Base-by-base conservation (phyloP, 2,797 vertebrate genomes). In the Danio jaintianensis region DNA sequence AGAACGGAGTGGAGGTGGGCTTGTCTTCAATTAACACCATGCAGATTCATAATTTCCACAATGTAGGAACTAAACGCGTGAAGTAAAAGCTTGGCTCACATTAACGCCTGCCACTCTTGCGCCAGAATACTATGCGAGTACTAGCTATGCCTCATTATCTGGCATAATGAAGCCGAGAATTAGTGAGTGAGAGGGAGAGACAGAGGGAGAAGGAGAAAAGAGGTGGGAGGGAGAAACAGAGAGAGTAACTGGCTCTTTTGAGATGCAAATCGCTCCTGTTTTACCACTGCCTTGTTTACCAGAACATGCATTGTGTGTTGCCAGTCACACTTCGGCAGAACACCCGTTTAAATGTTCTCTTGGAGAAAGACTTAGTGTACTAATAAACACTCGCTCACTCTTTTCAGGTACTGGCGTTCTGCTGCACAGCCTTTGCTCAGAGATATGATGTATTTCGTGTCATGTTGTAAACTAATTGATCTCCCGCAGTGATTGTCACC, bases 1-100 rank as follows among this genome's bases (percentile, higher is more conserved):
- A 92, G 45, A 96, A 96, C 78, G 91, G 94, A 0, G 82, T 89
- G 83, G 95, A 96, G 89, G 98, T 99, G 87, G 89, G 89, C 29
- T 74, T 38, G n/a, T 38, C 62, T 70, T 55, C 36, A 69, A 70
- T 58, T 53, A 67, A 52, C 52, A 62, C 73, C 52, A 40, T 29
- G 29, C 48, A 70, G 56, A 79, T 50, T 70, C 22, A 61, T 75
- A 42, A 47, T 47, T 72, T 72, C 59, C 20, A 66, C 63, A 70
- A 55, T 58, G 20, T 52, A 43, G 74, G 42, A 72, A 75, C 55
- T 56, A 68, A 76, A 52, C 16, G 45, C 36, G 38, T 48, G 47
- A 80, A 64, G 62, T 61, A 66, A 56, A 56, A 80, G 42, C 72
- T 80, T 40, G 69, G 69, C 78, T 79, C 55, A 76, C 66, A 52